Evolutionary conservation across 2,888 invertebrate species (phyloP).

Genomic region (Synanthedon formicaeformis): DNA sequence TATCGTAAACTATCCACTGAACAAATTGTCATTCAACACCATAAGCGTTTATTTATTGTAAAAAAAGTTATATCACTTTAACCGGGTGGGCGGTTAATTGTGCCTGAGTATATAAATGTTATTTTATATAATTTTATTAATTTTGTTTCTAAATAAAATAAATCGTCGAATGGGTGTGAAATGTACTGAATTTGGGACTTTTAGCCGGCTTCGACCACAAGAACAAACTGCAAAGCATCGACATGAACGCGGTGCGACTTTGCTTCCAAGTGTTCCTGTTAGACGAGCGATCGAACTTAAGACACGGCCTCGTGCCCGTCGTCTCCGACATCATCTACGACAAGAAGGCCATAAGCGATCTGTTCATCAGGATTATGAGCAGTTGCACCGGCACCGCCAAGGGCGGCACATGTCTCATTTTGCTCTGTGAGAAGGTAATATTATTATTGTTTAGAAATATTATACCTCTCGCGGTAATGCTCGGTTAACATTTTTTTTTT

Average conservation of each 20-base stretch:
- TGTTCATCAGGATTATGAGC: conserved; percentile 89
- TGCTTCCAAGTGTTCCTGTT: conserved; percentile 95
- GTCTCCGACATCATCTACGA: conserved; percentile 94
- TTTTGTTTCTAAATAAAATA: too few species aligned
- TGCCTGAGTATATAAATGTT: too few species aligned
- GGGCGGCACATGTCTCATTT: conserved; percentile 90
- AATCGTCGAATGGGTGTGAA: too few species aligned
- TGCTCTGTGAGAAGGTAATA: conserved; percentile 92
- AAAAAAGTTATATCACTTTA: too few species aligned
- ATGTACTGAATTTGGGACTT: conserved; percentile 9
- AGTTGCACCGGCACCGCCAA: conserved; percentile 86
- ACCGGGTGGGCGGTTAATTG: too few species aligned
- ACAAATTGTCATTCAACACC: too few species aligned
- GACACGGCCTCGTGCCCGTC: conserved; percentile 71
- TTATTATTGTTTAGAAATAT: too few species aligned
- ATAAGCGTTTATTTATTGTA: too few species aligned
- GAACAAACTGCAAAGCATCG: conserved; percentile 87
- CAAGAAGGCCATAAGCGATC: conserved; percentile 96
- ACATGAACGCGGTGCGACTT: conserved; percentile 91
- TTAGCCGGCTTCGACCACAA: conserved; percentile 89
- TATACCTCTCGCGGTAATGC: too few species aligned
- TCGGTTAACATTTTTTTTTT: too few species aligned
- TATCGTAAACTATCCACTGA: too few species aligned
- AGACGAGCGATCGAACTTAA: conserved; percentile 32
- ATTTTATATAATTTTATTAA: too few species aligned